Evolutionary conservation across 2,797 vertebrate genomes (phyloP).

Genomic region (Euthynnus affinis): DNA sequence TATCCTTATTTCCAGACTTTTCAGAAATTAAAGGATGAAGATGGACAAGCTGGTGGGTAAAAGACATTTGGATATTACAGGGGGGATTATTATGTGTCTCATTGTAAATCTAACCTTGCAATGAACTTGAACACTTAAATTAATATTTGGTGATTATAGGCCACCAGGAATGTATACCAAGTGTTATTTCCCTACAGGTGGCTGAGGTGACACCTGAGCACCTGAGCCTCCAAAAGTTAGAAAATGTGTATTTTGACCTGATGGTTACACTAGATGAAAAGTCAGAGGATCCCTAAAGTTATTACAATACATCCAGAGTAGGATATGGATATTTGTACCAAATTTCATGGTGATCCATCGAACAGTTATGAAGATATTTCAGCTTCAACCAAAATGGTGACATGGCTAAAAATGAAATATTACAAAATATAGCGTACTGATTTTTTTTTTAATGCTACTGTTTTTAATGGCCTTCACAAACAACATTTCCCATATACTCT

Average conservation of each 20-base stretch:
- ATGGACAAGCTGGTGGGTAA: slow-evolving; percentile 3
- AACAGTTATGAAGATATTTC: too few species aligned
- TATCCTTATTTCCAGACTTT: slow-evolving; percentile 6
- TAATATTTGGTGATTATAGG: neutral
- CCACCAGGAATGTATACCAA: neutral
- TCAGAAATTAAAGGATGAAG: neutral
- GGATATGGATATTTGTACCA: too few species aligned
- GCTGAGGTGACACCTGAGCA: neutral
- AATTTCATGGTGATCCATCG: too few species aligned
- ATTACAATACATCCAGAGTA: too few species aligned
- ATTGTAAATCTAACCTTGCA: neutral
- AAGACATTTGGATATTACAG: slow-evolving; percentile 7
- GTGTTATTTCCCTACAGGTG: neutral
- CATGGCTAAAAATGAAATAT: neutral
- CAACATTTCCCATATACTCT: neutral
- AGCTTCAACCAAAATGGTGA: too few species aligned
- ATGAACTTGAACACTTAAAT: neutral
- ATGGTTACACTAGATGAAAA: too few species aligned
- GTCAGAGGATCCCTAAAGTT: too few species aligned
- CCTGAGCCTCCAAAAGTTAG: neutral
- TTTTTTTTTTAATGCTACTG: too few species aligned
- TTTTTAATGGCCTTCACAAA: too few species aligned
- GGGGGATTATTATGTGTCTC: neutral
- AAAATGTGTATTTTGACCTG: neutral
- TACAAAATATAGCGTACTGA: neutral